Evolutionary conservation across 2,888 invertebrate species (phyloP), one percentile per base, ranked within the genome.

Genomic region (Drosophila aldrichi): DNA sequence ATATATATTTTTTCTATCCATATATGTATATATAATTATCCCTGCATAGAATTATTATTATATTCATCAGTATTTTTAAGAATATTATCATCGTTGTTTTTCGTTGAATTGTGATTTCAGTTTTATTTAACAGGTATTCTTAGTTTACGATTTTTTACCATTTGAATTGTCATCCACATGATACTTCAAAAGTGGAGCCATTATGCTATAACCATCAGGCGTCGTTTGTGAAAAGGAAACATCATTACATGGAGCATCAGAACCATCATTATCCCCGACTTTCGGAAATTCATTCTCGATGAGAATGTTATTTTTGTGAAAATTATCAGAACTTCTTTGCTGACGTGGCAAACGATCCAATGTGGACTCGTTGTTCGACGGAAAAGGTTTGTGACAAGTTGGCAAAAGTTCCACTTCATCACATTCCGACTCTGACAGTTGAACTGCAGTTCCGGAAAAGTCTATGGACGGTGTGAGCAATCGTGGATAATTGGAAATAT

Each of bases 391-490:
- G 3, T 85, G 84, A 9, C 74, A 51, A 10, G 89, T 87, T 3
- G 89, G 87, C n/a, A 91, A 56, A 14, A 91, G 67, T 59, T 91
- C 89, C 22, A 91, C 58, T 59, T 90, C 88, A 81, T 92, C 91
- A 49, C 88, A 89, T 49, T 92, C 91, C 0, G 94, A 94, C 86
- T 95, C 95, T 73, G 96, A 96, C 82, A 96, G 94, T 90, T 96
- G 95, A 56, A 97, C 95, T 69, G 96, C 95, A 49, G 95, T 95
- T 64, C 95, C 94, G 55, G 96, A 97, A 73, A 95, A 95, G 90
- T 97, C 97, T 41, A 97, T 94, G 87, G 96, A 96, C 0, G 98
- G 97, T 25, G 95, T 93, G 56, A 98, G 93, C 61, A 98, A 94
- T 7, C 96, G 95, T 18, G 96, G 96, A 91, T 96, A 95, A 84